Evolutionary conservation across 2,113 vertebrate genomes (phyloP).

Genomic region (Spilogale gracilis): DNA sequence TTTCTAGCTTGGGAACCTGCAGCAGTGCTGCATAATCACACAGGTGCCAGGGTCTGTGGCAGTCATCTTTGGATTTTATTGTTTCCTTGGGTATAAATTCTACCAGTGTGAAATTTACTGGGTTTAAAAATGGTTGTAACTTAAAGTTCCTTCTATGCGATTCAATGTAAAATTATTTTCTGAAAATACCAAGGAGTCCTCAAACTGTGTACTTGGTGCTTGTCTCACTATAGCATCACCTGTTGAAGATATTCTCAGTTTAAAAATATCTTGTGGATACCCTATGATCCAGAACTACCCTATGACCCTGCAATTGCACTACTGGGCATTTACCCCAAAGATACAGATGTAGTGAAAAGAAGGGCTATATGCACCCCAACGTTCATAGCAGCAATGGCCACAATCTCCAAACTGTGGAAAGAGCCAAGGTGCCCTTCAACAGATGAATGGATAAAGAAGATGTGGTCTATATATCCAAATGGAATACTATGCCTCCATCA

Average conservation of each 20-base stretch:
- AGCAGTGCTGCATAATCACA: not conserved
- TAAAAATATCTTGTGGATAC: not conserved
- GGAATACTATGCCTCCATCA: no score
- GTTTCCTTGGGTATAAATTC: not conserved
- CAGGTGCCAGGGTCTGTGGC: not conserved
- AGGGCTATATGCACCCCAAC: no score
- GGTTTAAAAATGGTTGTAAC: constrained; percentile 5
- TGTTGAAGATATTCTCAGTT: not conserved
- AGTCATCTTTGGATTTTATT: not conserved
- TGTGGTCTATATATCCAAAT: no score
- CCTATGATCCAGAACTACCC: no score
- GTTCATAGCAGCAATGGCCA: no score
- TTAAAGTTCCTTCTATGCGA: not conserved
- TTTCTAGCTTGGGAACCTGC: not conserved
- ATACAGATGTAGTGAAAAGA: no score
- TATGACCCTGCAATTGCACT: no score
- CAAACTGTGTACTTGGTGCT: not conserved
- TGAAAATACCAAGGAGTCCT: not conserved
- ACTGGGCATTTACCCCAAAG: no score
- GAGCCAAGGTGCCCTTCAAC: no score
- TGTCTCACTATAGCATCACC: not conserved
- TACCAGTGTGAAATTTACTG: not conserved
- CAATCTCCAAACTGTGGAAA: no score
- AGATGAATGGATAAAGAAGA: no score
- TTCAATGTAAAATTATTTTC: not conserved